Evolutionary conservation across 2,113 vertebrate species (phyloP).

Genomic region (Megaptera novaeangliae): DNA sequence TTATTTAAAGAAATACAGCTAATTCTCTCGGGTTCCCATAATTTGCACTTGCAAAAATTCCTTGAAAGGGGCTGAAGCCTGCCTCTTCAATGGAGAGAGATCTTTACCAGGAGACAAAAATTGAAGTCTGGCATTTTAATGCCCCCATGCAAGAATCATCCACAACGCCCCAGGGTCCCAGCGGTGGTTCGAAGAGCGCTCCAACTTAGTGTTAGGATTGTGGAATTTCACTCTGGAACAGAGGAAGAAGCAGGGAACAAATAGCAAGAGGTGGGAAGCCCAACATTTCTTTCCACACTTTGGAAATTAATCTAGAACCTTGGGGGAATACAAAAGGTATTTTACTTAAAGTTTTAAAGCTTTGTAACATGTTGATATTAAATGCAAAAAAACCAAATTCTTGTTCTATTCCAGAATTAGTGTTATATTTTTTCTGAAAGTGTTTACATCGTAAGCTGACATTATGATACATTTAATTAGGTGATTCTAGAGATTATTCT

Average conservation of each 20-base stretch:
- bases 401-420: not conserved
- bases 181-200: not conserved
- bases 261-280: not conserved
- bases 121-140: slow-evolving; percentile 69
- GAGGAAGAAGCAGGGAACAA: not conserved
- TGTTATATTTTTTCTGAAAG: slow-evolving; percentile 24
- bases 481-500: not conserved
- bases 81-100: not conserved
- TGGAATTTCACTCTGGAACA: not conserved
- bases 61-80: slow-evolving; percentile 49
- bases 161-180: not conserved
- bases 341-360: not conserved
- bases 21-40: slow-evolving; percentile 67
- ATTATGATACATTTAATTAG: slow-evolving; percentile 44
- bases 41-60: slow-evolving; percentile 61
- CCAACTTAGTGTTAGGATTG: not conserved
- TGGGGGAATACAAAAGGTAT: not conserved
- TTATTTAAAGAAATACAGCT: slow-evolving; percentile 47
- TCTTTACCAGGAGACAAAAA: slow-evolving; percentile 67
- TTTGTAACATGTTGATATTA: not conserved
- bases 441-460: not conserved
- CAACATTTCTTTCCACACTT: slow-evolving; percentile 27
- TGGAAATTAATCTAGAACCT: slow-evolving; percentile 55
- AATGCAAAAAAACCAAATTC: not conserved
- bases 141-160: slow-evolving; percentile 69